A percentile compares a stretch with the other conserved stretches of the same genome.
These are phyloP conservation scores for Cairina moschata DNA, from an alignment of 2,113 vertebrate genomes.

Conservation along the genomic window DNA sequence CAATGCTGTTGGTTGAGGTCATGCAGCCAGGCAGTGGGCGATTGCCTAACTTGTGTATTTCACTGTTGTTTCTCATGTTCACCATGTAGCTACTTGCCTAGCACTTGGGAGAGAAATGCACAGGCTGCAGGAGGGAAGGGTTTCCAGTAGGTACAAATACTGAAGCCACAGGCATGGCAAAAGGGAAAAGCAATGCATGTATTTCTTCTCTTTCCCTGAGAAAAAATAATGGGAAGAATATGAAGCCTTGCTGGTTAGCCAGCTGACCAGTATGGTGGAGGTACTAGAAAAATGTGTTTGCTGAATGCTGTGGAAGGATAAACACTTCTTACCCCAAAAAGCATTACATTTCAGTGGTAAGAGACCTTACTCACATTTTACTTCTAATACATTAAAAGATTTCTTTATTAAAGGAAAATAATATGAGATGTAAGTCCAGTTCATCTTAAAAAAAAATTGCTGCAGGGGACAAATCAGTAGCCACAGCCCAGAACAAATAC, in stretches of 20 bases:
- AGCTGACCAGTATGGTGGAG: background rate
- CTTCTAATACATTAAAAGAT: background rate
- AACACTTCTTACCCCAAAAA: background rate
- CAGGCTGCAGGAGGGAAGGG: background rate
- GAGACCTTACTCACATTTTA: background rate
- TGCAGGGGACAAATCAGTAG: background rate
- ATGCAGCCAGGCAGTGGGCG: background rate
- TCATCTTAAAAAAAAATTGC: background rate
- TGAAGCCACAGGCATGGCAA: fast-evolving
- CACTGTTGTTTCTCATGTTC: background rate
- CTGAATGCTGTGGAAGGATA: background rate
- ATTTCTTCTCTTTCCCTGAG: background rate
- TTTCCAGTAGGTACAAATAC: background rate
- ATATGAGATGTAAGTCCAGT: background rate
- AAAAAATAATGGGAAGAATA: background rate
- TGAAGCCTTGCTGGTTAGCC: background rate
- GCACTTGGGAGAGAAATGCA: background rate
- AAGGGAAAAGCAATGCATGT: background rate
- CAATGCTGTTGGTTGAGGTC: background rate
- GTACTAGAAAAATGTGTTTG: background rate
- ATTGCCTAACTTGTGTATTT: background rate
- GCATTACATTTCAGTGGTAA: background rate
- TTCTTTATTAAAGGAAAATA: background rate
- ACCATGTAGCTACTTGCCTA: background rate
- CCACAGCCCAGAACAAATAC: background rate